Percentiles rank a stretch among this genome's conserved stretches.
phyloP scores from a whole-genome alignment of 2,888 invertebrate species.

The Nomada lathburiana region DNA sequence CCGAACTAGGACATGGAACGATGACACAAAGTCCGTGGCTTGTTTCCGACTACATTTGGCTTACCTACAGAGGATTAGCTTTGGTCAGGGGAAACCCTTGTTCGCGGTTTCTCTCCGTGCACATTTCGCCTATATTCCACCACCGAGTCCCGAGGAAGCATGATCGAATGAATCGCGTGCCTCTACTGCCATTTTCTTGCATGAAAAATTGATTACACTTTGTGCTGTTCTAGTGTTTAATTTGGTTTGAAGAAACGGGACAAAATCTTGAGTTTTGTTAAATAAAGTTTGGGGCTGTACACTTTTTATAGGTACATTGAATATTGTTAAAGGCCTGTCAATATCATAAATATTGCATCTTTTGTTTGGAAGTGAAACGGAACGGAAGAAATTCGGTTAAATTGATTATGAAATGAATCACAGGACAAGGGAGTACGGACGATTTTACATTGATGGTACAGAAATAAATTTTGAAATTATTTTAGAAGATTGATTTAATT shows the following conservation, averaged over 20 bases:
- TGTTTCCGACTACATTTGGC: slow-evolving; percentile 68
- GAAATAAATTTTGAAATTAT: background rate
- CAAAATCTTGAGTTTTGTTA: background rate
- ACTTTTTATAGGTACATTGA: no score
- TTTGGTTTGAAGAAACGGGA: background rate
- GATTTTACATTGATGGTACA: background rate
- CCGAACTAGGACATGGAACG: slow-evolving; percentile 53
- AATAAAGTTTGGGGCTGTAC: no score
- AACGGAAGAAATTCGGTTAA: background rate
- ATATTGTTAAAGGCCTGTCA: no score
- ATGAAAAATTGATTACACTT: background rate
- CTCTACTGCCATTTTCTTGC: background rate
- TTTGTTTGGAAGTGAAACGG: no score
- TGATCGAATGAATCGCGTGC: slow-evolving; percentile 38
- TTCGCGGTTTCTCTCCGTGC: slow-evolving; percentile 62
- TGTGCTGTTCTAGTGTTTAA: background rate
- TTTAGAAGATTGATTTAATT: background rate
- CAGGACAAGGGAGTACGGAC: background rate
- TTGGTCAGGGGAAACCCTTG: slow-evolving; percentile 65
- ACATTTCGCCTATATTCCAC: slow-evolving; percentile 51
- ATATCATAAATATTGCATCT: no score
- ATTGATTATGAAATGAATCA: background rate
- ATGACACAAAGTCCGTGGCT: slow-evolving; percentile 64
- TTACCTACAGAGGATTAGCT: slow-evolving; percentile 66
- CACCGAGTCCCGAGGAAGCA: slow-evolving; percentile 36